Base-by-base conservation (phyloP, 2,113 vertebrate species). In the Cacatua alba region DNA sequence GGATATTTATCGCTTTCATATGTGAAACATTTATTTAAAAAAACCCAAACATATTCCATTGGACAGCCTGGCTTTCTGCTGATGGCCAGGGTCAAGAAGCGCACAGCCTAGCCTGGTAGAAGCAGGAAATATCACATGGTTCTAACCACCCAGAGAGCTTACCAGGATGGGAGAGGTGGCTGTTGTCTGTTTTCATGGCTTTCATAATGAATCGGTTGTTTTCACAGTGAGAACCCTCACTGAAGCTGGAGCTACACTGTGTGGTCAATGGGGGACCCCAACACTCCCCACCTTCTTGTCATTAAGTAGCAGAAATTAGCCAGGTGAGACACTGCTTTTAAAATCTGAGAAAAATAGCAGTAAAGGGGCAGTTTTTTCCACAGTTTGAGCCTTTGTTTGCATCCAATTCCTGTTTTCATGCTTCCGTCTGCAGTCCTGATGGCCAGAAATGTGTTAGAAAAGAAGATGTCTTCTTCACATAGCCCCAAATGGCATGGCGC, bases 1-100 rank as follows among this genome's bases (percentile, higher is more conserved):
- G 57, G 62, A 8, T 96, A 62, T 95, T 96, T 92, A 82, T 39
- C 62, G 52, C 65, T 88, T 24, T 88, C 52, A 19, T 10, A 71
- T 5, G 25, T 48, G 76, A 82, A 91, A 55, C 19, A 28, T 71
- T 95, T 52, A 39, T 90, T 91, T 6, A 4, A 55, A 46, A 57
- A 71, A 17, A 24, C 67, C 20, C 18, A 5, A 4, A 35, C 26
- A 20, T 6, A 15, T 24, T 6, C 17, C 9, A 3, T 15, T 31
- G 72, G 64, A 33, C 64, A 21, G 55, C 2, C 60, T 57, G 82
- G 68, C 60, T 82, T 90, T 52, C 86, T 94, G 82, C 78, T 75
- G 59, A 8, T 0, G 10, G 46, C 35, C 62, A 13, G 33, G 76
- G 48, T 88, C 55, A 68, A 13, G 48, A 60, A 46, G 48, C 49